Conservation (phyloP, 2,888 invertebrate genomes). For the Andrena fulva region DNA sequence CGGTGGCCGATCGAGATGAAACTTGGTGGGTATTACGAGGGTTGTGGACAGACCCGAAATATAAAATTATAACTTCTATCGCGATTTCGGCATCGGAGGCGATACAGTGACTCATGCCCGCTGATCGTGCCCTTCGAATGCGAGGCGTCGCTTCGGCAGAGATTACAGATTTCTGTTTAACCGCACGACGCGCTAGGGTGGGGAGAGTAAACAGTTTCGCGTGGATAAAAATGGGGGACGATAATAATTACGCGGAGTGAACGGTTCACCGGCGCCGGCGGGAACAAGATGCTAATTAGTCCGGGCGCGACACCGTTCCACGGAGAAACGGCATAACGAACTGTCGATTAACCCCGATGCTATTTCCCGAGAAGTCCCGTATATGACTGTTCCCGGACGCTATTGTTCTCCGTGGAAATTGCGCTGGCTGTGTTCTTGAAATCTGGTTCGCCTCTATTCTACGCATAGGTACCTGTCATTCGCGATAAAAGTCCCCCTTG, state of each 20-base stretch:
- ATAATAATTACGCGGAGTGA: not conserved
- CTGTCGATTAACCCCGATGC: conserved; percentile 60
- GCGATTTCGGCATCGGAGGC: not conserved
- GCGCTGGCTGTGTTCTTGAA: conserved; percentile 47
- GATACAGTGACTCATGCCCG: not conserved
- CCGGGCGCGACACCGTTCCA: conserved; percentile 36
- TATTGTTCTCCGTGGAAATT: conserved; percentile 56
- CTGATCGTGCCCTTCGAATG: not conserved
- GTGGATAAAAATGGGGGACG: not conserved
- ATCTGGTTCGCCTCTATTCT: conserved; percentile 37
- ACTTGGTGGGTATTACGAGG: no score
- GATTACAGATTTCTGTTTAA: conserved; percentile 9
- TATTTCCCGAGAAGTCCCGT: conserved; percentile 48
- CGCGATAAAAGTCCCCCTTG: conserved; percentile 29
- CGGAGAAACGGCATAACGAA: conserved; percentile 45
- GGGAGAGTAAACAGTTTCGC: not conserved
- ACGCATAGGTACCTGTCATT: conserved; percentile 2
- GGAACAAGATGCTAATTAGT: conserved; percentile 58
- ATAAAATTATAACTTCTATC: no score
- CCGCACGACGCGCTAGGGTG: not conserved
- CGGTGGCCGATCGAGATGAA: no score
- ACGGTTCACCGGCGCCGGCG: conserved; percentile 19
- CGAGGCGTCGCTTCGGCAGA: not conserved
- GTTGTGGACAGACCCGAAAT: no score
- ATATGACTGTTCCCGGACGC: conserved; percentile 9